Conservation (phyloP, 2,888 invertebrate genomes). For the Hoplodrina ambigua region DNA sequence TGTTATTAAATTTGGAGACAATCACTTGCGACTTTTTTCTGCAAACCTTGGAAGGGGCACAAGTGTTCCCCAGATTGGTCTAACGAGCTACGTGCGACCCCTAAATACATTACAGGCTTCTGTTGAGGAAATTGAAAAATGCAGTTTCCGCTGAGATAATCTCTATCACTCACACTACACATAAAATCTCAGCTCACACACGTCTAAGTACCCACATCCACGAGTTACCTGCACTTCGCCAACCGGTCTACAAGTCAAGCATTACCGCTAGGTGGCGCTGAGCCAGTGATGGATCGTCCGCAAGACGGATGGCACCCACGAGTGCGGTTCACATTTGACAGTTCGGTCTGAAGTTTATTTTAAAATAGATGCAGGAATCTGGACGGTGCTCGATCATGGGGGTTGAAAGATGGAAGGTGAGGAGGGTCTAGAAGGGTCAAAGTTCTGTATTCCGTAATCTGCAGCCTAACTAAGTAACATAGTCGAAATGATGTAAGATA, state of each 20-base stretch:
- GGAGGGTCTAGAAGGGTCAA: not conserved
- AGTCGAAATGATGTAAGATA: not conserved
- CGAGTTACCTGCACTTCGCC: constrained; percentile 24
- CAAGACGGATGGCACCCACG: constrained; percentile 63
- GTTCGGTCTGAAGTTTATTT: constrained; percentile 42
- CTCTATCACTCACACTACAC: not conserved
- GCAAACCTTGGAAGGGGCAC: constrained; percentile 55
- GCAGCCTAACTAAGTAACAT: not conserved
- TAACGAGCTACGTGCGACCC: constrained; percentile 53
- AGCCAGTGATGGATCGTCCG: constrained; percentile 61
- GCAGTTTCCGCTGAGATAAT: constrained; percentile 6
- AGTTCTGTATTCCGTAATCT: not conserved
- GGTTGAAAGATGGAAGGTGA: constrained; percentile 21
- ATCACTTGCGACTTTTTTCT: constrained; percentile 72
- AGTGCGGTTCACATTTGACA: constrained; percentile 40
- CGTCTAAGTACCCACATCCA: not conserved
- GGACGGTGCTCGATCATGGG: constrained; percentile 36
- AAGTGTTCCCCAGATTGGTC: constrained; percentile 63
- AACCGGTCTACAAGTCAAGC: constrained; percentile 36
- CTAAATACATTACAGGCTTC: constrained; percentile 15
- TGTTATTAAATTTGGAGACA: constrained; percentile 86
- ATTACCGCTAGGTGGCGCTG: constrained; percentile 48
- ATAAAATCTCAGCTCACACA: constrained; percentile 11
- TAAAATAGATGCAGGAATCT: constrained; percentile 56
- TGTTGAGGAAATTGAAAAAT: constrained; percentile 32